Evolutionary conservation across 2,888 invertebrate species (phyloP).

Genomic region (Eumacrocentrus americanus): DNA sequence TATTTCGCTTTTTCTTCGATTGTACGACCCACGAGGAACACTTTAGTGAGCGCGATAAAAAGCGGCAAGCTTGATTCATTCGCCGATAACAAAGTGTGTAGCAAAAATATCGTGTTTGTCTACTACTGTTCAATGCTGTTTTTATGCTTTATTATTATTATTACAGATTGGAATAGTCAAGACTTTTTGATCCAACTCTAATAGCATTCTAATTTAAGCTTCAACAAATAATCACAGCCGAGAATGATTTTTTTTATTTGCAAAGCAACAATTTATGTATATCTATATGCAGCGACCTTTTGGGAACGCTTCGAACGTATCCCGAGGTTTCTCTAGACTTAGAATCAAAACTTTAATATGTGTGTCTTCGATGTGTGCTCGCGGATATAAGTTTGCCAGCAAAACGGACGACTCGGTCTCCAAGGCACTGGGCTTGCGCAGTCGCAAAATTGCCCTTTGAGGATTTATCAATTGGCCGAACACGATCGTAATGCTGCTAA

Average conservation of each 20-base stretch:
- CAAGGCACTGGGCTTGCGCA: slow-evolving; percentile 57
- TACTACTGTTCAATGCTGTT: too few species aligned
- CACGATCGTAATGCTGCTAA: not conserved
- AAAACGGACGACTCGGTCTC: slow-evolving; percentile 50
- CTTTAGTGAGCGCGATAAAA: slow-evolving; percentile 4
- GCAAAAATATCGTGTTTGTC: slow-evolving; percentile 47
- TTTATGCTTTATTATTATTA: too few species aligned
- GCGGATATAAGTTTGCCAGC: slow-evolving; percentile 31
- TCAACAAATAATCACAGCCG: not conserved
- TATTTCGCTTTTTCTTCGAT: not conserved
- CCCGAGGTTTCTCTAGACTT: too few species aligned
- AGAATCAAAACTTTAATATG: slow-evolving; percentile 48
- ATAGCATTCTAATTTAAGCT: not conserved
- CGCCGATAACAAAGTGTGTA: slow-evolving; percentile 39
- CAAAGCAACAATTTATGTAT: slow-evolving; percentile 44
- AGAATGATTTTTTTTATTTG: slow-evolving; percentile 16
- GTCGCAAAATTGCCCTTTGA: slow-evolving; percentile 5
- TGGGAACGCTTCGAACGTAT: too few species aligned
- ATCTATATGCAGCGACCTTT: too few species aligned
- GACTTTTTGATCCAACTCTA: too few species aligned
- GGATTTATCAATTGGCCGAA: slow-evolving; percentile 19
- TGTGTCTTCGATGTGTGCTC: slow-evolving; percentile 30
- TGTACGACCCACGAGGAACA: slow-evolving; percentile 1
- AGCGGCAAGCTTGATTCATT: slow-evolving; percentile 15
- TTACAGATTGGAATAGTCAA: too few species aligned